phyloP scores from a whole-genome alignment of 1,140 invertebrate species.

The Zophobas atratus region DNA sequence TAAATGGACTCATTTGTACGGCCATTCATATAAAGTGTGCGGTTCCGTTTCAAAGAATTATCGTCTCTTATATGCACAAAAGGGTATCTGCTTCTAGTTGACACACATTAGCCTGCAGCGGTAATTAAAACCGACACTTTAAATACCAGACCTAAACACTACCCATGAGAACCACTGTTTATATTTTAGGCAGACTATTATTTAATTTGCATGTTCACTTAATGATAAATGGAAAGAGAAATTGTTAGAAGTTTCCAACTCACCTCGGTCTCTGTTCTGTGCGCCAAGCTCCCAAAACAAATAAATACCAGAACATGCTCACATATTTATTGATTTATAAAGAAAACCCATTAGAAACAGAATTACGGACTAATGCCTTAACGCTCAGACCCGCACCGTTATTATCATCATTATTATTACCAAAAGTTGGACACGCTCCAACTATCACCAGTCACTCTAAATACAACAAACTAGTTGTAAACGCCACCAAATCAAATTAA shows the following conservation, averaged over 20 bases:
- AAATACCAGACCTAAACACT: constrained; percentile 17
- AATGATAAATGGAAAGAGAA: constrained; percentile 13
- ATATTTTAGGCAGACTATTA: background rate
- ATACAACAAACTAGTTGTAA: background rate
- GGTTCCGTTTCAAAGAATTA: no score
- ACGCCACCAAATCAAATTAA: constrained; percentile 19
- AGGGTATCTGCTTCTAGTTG: background rate
- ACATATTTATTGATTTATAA: constrained; percentile 22
- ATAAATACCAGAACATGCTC: background rate
- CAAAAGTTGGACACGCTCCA: constrained; percentile 3
- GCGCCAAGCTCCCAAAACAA: background rate
- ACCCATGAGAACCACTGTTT: constrained; percentile 5
- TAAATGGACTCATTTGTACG: no score
- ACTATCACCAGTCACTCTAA: background rate
- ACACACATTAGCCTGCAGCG: constrained; percentile 1
- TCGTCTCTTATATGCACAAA: background rate
- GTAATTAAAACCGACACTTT: constrained; percentile 17
- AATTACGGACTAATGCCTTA: no score
- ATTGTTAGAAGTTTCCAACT: background rate
- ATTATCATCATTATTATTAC: no score
- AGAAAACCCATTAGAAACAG: background rate
- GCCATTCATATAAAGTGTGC: no score
- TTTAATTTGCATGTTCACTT: constrained; percentile 1
- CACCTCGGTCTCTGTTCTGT: background rate
- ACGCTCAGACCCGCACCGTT: no score